Evolutionary conservation across 2,113 vertebrate genomes (phyloP), one percentile per base, ranked within the genome.

Genomic region (Petaurus breviceps): DNA sequence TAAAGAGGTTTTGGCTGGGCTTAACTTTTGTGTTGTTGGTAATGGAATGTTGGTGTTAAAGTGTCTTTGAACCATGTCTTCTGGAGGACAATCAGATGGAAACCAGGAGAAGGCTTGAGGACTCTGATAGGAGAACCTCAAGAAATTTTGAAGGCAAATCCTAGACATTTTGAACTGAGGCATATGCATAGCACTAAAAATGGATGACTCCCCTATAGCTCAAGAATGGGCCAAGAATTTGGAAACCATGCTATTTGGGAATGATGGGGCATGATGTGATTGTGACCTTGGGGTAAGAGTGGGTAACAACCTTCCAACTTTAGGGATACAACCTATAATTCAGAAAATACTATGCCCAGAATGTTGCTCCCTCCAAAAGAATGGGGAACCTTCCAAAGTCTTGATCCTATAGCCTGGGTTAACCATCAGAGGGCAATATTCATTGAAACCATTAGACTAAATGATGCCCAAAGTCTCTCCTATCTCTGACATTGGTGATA

Each of bases 61-160:
- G 8, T 11, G 47, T 92, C 1, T 25, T 96, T 96, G 53, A 94
- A 57, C 54, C 28, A 89, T 1, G 2, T 93, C 94, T 96, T 91
- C 52, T 51, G 54, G 96, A 97, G 96, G 97, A 92, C 96, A 98
- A 97, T 97, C 92, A 96, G 96, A 92, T 5, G 0, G 96, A 94
- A 97, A 94, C 49, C 0, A n/a, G 0, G 96, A 47, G 14, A 77
- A 28, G 3, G 52, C 51, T 77, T 3, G 14, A 51, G 92, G 77
- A 23, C 25, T 57, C 51, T 4, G 31, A 6, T 10, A 3, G 16
- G 37, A 84, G 37, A 84, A 84, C 16, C 68, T 23, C 2, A 22
- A 43, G 68, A 84, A 84, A 8, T 43, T 43, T 84, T 23, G 6
- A 84, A 84, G 19, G n/a, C n/a, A 84, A 23, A 22, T 37, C n/a